Conservation (phyloP, 37 sponge, comb jelly and placozoan genomes). For the Corticium candelabrum region DNA sequence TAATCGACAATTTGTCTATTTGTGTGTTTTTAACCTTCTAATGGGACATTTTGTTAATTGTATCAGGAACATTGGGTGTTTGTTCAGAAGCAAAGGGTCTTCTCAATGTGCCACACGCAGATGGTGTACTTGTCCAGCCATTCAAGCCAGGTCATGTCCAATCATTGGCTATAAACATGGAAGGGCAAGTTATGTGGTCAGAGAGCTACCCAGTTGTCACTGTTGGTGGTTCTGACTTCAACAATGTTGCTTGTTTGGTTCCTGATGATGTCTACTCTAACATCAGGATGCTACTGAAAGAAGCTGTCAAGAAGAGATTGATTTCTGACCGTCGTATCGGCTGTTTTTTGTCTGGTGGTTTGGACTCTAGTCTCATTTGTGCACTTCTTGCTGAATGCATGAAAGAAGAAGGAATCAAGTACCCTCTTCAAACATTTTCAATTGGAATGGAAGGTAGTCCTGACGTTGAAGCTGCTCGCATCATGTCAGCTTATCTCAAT, state of each 20-base stretch:
- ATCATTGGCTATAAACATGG: slow-evolving; percentile 7
- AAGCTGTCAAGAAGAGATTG: slow-evolving; percentile 44
- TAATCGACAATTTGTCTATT: too few relatives aligned
- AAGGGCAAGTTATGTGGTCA: slow-evolving; percentile 6
- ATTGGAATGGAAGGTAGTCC: slow-evolving; percentile 56
- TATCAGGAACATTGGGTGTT: not conserved
- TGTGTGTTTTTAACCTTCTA: too few relatives aligned
- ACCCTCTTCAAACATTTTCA: slow-evolving; percentile 47
- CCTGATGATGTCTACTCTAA: slow-evolving; percentile 11
- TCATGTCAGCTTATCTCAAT: slow-evolving; percentile 39
- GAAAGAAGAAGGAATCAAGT: slow-evolving; percentile 9
- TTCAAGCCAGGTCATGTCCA: slow-evolving; percentile 36
- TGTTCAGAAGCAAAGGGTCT: slow-evolving; percentile 55
- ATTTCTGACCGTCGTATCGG: slow-evolving; percentile 38
- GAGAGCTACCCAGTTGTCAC: not conserved
- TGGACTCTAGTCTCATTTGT: slow-evolving; percentile 62
- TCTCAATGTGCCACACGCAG: slow-evolving; percentile 3
- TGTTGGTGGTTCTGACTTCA: slow-evolving; percentile 15
- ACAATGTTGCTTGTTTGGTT: not conserved
- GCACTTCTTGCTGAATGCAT: slow-evolving; percentile 33
- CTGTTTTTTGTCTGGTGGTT: slow-evolving; percentile 48
- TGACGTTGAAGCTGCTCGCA: slow-evolving; percentile 39
- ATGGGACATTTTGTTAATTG: slow-evolving; percentile 20
- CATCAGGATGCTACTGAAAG: slow-evolving; percentile 10
- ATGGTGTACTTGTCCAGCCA: slow-evolving; percentile 5